phyloP scores from a whole-genome alignment of 2,113 vertebrate species.

The Cacatua alba region DNA sequence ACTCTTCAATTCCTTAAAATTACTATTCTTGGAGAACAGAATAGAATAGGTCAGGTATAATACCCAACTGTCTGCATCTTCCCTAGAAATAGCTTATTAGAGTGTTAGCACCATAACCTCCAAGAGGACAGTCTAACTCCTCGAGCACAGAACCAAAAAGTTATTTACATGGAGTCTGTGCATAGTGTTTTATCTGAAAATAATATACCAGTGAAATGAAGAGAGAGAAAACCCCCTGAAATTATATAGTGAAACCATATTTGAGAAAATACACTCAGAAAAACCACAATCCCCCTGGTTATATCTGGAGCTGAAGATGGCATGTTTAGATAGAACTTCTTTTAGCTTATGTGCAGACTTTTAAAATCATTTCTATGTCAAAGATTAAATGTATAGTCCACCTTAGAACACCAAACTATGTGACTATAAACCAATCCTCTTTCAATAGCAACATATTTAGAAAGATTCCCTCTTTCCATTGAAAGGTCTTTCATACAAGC shows the following conservation, averaged over 20 bases:
- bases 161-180: not conserved
- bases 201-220: not conserved
- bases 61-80: not conserved
- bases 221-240: not conserved
- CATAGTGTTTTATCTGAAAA: not conserved
- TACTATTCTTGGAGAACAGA: not conserved
- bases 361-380: not conserved
- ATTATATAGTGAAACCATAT: not conserved
- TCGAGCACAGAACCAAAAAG: not conserved
- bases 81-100: not conserved
- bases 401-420: not conserved
- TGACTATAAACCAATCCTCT: not conserved
- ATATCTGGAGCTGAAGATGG: not conserved
- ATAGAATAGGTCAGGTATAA: not conserved
- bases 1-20: not conserved
- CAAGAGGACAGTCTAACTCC: not conserved
- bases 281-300: not conserved
- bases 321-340: not conserved
- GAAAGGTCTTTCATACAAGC: conserved; percentile 6
- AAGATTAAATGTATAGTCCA: conserved; percentile 25
- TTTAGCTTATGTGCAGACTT: not conserved
- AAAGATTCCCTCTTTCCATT: not conserved
- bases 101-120: not conserved
- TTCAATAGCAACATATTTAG: conserved; percentile 18
- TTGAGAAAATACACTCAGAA: not conserved